phyloP scores from a whole-genome alignment of 2,888 invertebrate species.

The Bellardia bayeri region DNA sequence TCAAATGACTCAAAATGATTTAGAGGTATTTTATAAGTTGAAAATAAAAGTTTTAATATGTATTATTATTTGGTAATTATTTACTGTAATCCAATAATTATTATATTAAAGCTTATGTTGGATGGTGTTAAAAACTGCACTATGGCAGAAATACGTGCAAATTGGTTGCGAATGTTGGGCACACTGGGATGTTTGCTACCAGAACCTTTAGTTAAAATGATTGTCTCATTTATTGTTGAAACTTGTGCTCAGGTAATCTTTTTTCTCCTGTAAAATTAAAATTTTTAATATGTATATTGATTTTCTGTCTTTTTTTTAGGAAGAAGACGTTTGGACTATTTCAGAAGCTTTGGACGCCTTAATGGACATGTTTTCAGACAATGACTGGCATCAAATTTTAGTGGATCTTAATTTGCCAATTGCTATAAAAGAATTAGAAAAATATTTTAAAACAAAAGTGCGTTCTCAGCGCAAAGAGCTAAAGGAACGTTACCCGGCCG shows the following conservation, averaged over 20 bases:
- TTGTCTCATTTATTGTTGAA: constrained; percentile 87
- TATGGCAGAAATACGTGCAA: constrained; percentile 86
- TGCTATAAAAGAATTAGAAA: constrained; percentile 86
- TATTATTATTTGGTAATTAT: background rate
- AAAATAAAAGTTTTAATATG: no score
- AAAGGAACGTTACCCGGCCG: constrained; percentile 89
- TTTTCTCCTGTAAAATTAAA: background rate
- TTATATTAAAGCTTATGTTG: constrained; percentile 83
- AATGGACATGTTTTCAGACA: constrained; percentile 91
- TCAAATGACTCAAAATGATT: constrained; percentile 86
- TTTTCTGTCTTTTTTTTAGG: constrained; percentile 81
- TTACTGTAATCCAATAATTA: background rate
- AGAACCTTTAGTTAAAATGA: constrained; percentile 81
- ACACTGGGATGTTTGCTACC: constrained; percentile 85
- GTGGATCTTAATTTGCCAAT: constrained; percentile 87
- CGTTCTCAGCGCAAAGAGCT: constrained; percentile 86
- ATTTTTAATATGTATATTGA: background rate
- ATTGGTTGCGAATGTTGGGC: constrained; percentile 87
- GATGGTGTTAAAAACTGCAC: constrained; percentile 85
- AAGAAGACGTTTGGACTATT: constrained; percentile 88
- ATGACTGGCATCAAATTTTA: constrained; percentile 88
- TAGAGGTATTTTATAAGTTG: no score
- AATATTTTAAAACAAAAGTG: constrained; percentile 88
- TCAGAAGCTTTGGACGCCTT: constrained; percentile 91
- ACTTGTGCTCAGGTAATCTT: constrained; percentile 81